These are phyloP conservation scores for Heterocephalus glaber DNA, from an alignment of 2,113 vertebrate genomes.

Conservation along the genomic window DNA sequence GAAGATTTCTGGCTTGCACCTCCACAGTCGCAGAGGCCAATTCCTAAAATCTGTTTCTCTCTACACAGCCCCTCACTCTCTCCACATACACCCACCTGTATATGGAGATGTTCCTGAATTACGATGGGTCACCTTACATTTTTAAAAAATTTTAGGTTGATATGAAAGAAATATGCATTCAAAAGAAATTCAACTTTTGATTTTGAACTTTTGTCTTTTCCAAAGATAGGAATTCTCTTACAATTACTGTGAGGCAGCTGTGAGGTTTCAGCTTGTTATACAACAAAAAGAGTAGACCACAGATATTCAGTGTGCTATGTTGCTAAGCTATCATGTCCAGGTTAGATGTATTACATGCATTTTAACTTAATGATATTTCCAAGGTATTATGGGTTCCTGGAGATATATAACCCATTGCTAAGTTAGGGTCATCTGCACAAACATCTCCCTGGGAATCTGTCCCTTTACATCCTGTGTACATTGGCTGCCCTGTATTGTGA, in stretches of 20 bases:
- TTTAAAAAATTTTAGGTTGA: not conserved
- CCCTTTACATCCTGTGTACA: not conserved
- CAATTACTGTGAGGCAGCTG: not conserved
- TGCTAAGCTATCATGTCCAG: no score
- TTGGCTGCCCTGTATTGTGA: not conserved
- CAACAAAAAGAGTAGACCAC: not conserved
- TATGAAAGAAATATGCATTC: not conserved
- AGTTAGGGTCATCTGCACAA: no score
- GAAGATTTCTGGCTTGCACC: fast-evolving
- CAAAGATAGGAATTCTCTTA: not conserved
- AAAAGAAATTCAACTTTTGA: not conserved
- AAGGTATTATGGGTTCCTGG: no score
- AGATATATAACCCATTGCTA: not conserved
- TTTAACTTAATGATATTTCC: not conserved
- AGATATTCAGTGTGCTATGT: not conserved
- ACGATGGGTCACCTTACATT: not conserved
- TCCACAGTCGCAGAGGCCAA: no score
- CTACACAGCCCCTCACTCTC: not conserved
- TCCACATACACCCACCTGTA: no score
- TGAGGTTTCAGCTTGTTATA: not conserved
- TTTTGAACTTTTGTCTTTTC: not conserved
- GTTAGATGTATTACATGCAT: not conserved
- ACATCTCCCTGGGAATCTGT: not conserved
- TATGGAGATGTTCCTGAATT: not conserved
- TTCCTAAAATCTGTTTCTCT: not conserved